Base-by-base conservation (phyloP, 2,888 invertebrate species). In the Auanema sp. region DNA sequence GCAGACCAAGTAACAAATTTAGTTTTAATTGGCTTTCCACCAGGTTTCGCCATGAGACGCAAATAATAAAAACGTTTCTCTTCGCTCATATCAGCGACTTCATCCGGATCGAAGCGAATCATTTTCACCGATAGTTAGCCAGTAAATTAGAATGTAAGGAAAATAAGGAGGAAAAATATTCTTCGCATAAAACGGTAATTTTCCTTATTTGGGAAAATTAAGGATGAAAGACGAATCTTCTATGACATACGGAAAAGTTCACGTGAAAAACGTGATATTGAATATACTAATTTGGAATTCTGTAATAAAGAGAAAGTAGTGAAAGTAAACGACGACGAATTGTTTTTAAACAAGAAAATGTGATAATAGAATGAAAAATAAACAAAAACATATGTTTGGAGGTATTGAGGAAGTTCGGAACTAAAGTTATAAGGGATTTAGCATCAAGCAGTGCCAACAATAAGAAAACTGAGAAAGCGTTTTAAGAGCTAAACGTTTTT, bases 31-130 rank as follows among this genome's bases (percentile, higher is more conserved):
- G 83, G 83, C 58, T 79, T 81, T 12, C 75, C 72, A 33, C 70
- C 71, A 41, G 81, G 79, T 69, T 83, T 82, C 10, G 83, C 81
- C 83, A 83, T 83, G 53, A 83, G 66, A 40, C 83, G 71, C 52
- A 84, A 68, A 66, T 83, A 83, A 65, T 83, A 83, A 69, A 84
- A 83, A 23, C 81, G 73, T 58, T 81, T 79, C 61, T 81, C 81
- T 49, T 72, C 72, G 61, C 68, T 65, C 72, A 72, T 72, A 53
- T 73, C 75, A 25, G 68, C 66, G 63, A 66, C 66, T 51, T 68
- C 71, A 41, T 76, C 74, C 47, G 70, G 71, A 56, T 72, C 71
- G 50, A 73, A 69, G 49, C 75, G 72, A 53, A 75, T 75, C 75
- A 71, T 71, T 21, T 23, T 54, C 8, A 3, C 33, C 4, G 8